Evolutionary conservation across 2,888 invertebrate genomes (phyloP).

Genomic region (Tipula unca): DNA sequence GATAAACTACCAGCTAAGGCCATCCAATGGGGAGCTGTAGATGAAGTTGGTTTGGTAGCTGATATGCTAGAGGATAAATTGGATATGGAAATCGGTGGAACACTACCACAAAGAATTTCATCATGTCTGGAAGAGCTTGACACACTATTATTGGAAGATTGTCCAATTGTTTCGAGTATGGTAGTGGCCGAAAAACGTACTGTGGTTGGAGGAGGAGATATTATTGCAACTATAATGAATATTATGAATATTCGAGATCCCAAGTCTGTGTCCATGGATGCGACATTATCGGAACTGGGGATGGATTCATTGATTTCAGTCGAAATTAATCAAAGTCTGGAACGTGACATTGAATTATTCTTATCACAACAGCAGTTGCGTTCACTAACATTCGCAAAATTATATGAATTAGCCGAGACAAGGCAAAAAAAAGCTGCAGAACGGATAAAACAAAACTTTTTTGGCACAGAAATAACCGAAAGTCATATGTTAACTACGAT

Average conservation of each 20-base stretch:
- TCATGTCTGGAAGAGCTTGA: conserved; percentile 72
- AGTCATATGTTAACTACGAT: conserved; percentile 51
- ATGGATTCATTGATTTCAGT: conserved; percentile 97
- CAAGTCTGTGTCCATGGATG: conserved; percentile 59
- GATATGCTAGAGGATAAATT: conserved; percentile 63
- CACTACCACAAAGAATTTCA: conserved; percentile 74
- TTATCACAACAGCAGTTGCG: conserved; percentile 81
- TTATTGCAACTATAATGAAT: conserved; percentile 64
- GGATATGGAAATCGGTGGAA: conserved; percentile 65
- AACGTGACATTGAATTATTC: conserved; percentile 79
- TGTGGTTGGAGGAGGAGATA: conserved; percentile 49
- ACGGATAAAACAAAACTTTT: conserved; percentile 33
- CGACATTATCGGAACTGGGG: conserved; percentile 80
- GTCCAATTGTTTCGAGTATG: conserved; percentile 68
- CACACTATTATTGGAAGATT: conserved; percentile 60
- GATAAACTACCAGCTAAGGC: conserved; percentile 71
- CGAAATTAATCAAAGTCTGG: conserved; percentile 88
- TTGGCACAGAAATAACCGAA: conserved; percentile 40
- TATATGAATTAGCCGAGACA: neutral
- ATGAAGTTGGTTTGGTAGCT: conserved; percentile 76
- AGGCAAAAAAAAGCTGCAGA: conserved; percentile 27
- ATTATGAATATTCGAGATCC: conserved; percentile 59
- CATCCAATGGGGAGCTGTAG: conserved; percentile 89
- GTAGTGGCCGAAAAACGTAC: conserved; percentile 75
- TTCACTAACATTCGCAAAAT: conserved; percentile 55